Evolutionary conservation across 2,113 vertebrate species (phyloP).

Genomic region (Brachionichthys hirsutus): DNA sequence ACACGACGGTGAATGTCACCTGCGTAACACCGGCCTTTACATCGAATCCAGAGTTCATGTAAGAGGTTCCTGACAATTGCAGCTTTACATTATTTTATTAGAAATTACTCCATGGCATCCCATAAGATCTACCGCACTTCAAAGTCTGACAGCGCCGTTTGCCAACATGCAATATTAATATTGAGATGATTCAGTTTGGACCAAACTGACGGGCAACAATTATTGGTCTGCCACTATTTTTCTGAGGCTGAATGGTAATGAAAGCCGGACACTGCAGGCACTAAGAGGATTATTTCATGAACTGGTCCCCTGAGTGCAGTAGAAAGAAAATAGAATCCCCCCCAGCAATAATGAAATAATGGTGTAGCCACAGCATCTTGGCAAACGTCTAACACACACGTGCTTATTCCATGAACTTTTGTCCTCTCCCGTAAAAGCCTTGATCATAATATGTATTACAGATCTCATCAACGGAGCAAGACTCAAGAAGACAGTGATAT

Average conservation of each 20-base stretch:
- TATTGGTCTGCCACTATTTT: too few relatives aligned
- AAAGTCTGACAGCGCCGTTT: too few relatives aligned
- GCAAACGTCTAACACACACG: constrained; percentile 18
- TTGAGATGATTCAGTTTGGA: too few relatives aligned
- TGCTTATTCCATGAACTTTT: constrained; percentile 41
- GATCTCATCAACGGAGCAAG: constrained; percentile 24
- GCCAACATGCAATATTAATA: too few relatives aligned
- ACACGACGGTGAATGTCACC: background rate
- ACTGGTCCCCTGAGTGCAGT: constrained; percentile 30
- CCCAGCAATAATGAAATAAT: background rate
- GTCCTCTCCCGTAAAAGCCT: constrained; percentile 30
- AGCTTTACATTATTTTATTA: too few relatives aligned
- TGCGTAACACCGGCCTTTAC: background rate
- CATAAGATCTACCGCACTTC: too few relatives aligned
- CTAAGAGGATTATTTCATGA: constrained; percentile 22
- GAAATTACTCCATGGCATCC: too few relatives aligned
- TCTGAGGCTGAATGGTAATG: too few relatives aligned
- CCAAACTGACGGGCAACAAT: too few relatives aligned
- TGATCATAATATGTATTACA: constrained; percentile 40
- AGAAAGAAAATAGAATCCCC: constrained; percentile 27
- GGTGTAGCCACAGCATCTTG: constrained; percentile 17
- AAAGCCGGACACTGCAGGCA: too few relatives aligned
- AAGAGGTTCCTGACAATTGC: too few relatives aligned
- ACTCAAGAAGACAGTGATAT: too few relatives aligned
- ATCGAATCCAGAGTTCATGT: background rate